These are phyloP conservation scores for Crotalus viridis DNA, from an alignment of 2,113 vertebrate species.

Conservation along the genomic window DNA sequence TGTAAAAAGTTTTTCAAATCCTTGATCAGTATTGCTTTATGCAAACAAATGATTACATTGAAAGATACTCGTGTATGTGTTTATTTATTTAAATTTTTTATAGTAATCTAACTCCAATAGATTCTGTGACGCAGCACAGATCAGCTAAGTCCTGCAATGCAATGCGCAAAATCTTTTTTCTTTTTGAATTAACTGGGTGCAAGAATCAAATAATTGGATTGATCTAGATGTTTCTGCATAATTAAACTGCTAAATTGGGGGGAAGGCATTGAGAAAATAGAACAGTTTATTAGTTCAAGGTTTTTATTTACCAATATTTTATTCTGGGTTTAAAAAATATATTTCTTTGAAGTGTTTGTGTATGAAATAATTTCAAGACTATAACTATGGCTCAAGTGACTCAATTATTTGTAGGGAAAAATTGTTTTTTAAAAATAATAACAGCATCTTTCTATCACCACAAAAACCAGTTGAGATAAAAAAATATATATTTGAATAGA, in stretches of 20 bases:
- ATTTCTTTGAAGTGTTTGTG: background rate
- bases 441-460: background rate
- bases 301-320: background rate
- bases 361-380: background rate
- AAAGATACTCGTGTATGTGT: background rate
- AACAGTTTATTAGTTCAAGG: background rate
- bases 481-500: conserved; percentile 14
- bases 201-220: background rate
- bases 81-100: background rate
- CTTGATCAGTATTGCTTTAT: background rate
- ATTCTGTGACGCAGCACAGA: background rate
- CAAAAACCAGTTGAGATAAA: conserved; percentile 1
- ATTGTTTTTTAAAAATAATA: background rate
- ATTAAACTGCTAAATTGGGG: background rate
- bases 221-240: background rate
- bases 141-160: background rate
- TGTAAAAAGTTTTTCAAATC: background rate
- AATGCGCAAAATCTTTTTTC: background rate
- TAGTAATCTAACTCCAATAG: background rate
- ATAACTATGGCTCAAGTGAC: background rate
- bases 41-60: background rate
- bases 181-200: background rate
- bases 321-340: background rate
- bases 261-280: background rate
- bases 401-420: background rate